Percentiles rank a stretch among this genome's conserved stretches.
Evolutionary conservation across 2,888 invertebrate species (phyloP).

Genomic region (Protodeltote pygarga): DNA sequence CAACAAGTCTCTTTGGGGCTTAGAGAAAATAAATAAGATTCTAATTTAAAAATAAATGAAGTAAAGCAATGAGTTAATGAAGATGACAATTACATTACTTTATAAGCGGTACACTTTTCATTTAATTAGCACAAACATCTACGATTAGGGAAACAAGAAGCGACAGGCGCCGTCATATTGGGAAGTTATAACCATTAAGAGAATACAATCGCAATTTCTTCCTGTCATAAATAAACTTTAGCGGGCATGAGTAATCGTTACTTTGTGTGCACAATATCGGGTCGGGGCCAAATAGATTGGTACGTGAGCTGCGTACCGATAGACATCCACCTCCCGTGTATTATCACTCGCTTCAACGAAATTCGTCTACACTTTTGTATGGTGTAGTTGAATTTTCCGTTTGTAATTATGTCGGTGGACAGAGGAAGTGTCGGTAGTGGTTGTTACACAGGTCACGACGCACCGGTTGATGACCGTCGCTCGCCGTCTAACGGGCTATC

Average conservation of each 20-base stretch:
- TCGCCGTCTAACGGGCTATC: constrained; percentile 72
- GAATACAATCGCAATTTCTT: constrained; percentile 85
- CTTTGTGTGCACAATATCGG: constrained; percentile 83
- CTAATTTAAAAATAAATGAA: too few relatives aligned
- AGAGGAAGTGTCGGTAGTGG: constrained; percentile 79
- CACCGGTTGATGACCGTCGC: constrained; percentile 73
- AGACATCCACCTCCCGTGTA: constrained; percentile 49
- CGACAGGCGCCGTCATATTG: constrained; percentile 61
- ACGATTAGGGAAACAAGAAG: constrained; percentile 42
- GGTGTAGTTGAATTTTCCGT: constrained; percentile 82
- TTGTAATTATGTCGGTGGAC: constrained; percentile 79
- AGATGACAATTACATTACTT: too few relatives aligned
- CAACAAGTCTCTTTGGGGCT: constrained; percentile 34
- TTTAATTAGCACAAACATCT: too few relatives aligned
- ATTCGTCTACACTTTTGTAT: constrained; percentile 73
- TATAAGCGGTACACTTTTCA: too few relatives aligned
- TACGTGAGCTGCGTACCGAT: constrained; percentile 75
- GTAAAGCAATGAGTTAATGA: too few relatives aligned
- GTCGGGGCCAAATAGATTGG: constrained; percentile 80
- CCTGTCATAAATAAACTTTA: constrained; percentile 84
- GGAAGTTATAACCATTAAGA: constrained; percentile 82
- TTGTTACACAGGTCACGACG: constrained; percentile 81
- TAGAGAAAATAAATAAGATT: constrained; percentile 25
- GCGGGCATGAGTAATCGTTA: constrained; percentile 81
- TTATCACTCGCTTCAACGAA: constrained; percentile 68